Base-by-base conservation (phyloP, 2,797 vertebrate genomes). In the Hoplostethus mediterraneus region DNA sequence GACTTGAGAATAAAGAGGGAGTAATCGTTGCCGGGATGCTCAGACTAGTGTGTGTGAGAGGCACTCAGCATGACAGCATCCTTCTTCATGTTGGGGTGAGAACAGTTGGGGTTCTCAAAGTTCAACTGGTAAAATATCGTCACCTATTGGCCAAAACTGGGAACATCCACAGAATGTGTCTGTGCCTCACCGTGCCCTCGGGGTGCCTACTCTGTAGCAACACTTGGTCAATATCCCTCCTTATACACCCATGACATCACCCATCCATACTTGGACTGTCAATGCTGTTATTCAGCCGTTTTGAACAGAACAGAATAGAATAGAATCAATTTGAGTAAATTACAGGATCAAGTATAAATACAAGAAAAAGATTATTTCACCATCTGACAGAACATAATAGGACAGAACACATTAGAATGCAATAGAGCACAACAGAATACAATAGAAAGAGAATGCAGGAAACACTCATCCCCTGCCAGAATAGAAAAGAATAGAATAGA, bases 1-100 rank as follows among this genome's bases (percentile, higher is more conserved):
- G 89, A 90, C 80, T 92, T 93, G 73, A 91, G 85, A 84, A 89
- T 94, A 90, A 90, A 92, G 90, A 92, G 89, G 90, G 89, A 94
- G 89, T 93, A 93, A 94, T 94, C 92, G 93, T 86, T 93, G 92
- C 92, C 88, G 90, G 90, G 91, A 90, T 92, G 91, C 90, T 91
- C 87, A 80, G 90, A 91, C 91, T 88, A 81, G 85, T 91, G 87
- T 91, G 77, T 91, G 87, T 88, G 85, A 90, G 88, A 91, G 85
- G 86, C 83, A 92, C 87, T 91, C 90, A 86, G 90, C 90, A 82
- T 92, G 90, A 93, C 92, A 93, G 91, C 92, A 91, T 93, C 91
- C 91, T 91, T 92, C 91, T 92, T 94, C 92, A 92, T 93, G 85
- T 93, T 88, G 86, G 90, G 91, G 87, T 91, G 87, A 90, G 89